These are phyloP conservation scores for Trypoxylon attenuatum DNA, from an alignment of 2,888 invertebrate species.

Conservation along the genomic window DNA sequence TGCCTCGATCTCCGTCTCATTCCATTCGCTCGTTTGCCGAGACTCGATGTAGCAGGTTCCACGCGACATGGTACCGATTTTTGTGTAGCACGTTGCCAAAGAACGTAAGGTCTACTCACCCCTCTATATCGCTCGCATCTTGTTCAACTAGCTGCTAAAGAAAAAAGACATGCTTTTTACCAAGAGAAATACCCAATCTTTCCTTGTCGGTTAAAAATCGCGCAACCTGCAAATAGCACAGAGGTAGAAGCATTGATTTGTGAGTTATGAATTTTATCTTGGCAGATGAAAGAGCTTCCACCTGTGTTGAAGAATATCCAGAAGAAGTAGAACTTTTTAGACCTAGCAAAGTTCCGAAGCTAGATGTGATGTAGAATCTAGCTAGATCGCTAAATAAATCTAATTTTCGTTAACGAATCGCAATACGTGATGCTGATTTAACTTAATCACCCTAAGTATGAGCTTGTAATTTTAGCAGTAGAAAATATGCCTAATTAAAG, in stretches of 20 bases:
- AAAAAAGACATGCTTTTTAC: conserved; percentile 34
- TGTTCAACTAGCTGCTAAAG: conserved; percentile 21
- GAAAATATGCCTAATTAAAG: too few relatives aligned
- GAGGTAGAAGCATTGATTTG: conserved; percentile 18
- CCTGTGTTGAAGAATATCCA: too few relatives aligned
- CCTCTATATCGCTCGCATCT: conserved; percentile 17
- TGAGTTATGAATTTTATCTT: conserved; percentile 1
- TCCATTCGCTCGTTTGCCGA: background rate
- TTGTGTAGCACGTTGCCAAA: conserved; percentile 7
- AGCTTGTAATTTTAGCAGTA: too few relatives aligned
- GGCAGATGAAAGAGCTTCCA: conserved; percentile 19
- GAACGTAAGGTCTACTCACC: conserved; percentile 15
- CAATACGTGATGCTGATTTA: too few relatives aligned
- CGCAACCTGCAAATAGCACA: conserved; percentile 41
- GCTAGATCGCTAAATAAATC: too few relatives aligned
- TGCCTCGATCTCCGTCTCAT: background rate
- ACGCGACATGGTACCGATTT: conserved; percentile 7
- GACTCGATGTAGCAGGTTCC: too few relatives aligned
- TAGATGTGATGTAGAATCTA: too few relatives aligned
- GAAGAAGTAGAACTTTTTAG: too few relatives aligned
- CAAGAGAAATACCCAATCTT: conserved; percentile 56
- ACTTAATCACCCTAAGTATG: too few relatives aligned
- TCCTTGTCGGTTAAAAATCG: conserved; percentile 52
- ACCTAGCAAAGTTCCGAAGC: too few relatives aligned
- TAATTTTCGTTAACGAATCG: too few relatives aligned